Base-by-base conservation (phyloP, 2,888 invertebrate genomes). In the Ophioninae sp. region DNA sequence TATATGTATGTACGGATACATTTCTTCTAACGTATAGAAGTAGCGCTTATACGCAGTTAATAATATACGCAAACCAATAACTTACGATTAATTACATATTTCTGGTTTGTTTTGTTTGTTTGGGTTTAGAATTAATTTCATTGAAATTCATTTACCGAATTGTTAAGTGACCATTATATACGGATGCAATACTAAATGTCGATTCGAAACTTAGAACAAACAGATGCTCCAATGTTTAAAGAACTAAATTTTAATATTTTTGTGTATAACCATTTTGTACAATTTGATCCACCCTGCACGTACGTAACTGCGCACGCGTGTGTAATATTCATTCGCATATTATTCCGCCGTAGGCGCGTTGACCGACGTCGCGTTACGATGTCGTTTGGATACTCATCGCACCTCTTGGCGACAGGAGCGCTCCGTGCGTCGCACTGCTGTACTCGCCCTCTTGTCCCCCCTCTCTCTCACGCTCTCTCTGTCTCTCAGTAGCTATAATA, bases 331-430 rank as follows among this genome's bases (percentile, higher is more conserved):
- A 21, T 59, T 59, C 59, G 65, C 56, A 75, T 57, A 76, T 76
- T 73, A 56, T 77, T 41, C 59, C 61, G 64, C 13, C 50, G 39
- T 57, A 50, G 41, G 59, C 62, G 69, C 59, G 70, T 65, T 72
- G 79, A 79, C 65, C 59, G 68, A 21, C 68, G 59, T 44, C 65
- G 72, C 68, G 78, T 84, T 84, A 81, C 74, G 74, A 77, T 76
- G 81, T 79, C 81, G 84, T 81, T 84, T 70, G 72, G 61, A 78
- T 78, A 81, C 70, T 81, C 83, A 75, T 79, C 72, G 72, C 61
- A 13, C 62, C 61, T 79, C 76, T 79, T 62, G 56, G 37, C 79
- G 84, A 50, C 59, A 20, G 64, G 17, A 50, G 20, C 56, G 61
- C 65, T 37, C 21, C 20, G 20, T 61, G 21, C 68, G 50, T 6